A percentile compares a stretch with the other conserved stretches of the same genome.
phyloP scores from a whole-genome alignment of 2,797 vertebrate genomes.

The Eleutherodactylus coqui region DNA sequence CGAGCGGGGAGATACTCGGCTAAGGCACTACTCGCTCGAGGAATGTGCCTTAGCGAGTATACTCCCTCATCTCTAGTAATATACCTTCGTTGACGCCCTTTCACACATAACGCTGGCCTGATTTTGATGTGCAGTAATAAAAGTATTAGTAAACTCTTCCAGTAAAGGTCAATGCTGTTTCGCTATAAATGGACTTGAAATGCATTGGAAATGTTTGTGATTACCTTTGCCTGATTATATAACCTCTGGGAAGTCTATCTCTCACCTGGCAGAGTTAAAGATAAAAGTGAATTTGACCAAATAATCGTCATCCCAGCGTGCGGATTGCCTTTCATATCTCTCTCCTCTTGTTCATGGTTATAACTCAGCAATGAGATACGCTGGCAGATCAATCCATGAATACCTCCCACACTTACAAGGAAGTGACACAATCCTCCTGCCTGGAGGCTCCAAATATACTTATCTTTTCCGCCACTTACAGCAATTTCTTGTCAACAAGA shows the following conservation, averaged over 20 bases:
- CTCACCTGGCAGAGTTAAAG: conserved; percentile 39
- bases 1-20: too few relatives aligned
- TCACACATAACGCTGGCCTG: too few relatives aligned
- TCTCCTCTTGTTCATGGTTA: conserved; percentile 25
- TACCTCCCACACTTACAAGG: conserved; percentile 55
- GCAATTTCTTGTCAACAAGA: conserved; percentile 51
- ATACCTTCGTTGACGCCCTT: too few relatives aligned
- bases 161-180: conserved; percentile 38
- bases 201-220: conserved; percentile 52
- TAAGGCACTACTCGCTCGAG: too few relatives aligned
- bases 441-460: conserved; percentile 50
- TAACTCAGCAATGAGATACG: conserved; percentile 52
- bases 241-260: conserved; percentile 25
- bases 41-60: too few relatives aligned
- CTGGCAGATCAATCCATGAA: conserved; percentile 57
- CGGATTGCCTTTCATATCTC: conserved; percentile 35
- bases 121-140: background rate
- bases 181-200: conserved; percentile 31
- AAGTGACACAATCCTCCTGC: conserved; percentile 57
- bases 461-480: conserved; percentile 63
- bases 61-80: too few relatives aligned
- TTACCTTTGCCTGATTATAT: conserved; percentile 35
- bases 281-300: conserved; percentile 48
- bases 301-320: conserved; percentile 56
- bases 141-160: conserved; percentile 19